Evolutionary conservation across 2,113 vertebrate genomes (phyloP).

Genomic region (Ceyx margarethae): DNA sequence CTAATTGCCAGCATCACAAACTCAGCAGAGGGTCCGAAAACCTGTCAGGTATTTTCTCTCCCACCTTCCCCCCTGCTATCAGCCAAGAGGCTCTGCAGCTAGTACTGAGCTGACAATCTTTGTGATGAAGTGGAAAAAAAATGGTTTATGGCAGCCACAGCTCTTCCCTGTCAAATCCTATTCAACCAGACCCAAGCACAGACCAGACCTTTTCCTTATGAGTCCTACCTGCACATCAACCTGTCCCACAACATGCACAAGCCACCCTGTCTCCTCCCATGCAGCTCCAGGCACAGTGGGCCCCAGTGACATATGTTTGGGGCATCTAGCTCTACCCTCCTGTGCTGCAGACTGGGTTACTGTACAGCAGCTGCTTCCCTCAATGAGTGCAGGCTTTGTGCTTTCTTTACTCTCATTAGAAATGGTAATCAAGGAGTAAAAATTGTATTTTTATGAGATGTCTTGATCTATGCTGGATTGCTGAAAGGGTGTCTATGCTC

Average conservation of each 20-base stretch:
- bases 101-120: background rate
- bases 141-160: rapidly evolving
- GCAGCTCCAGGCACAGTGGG: background rate
- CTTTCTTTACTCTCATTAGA: background rate
- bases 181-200: background rate
- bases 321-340: background rate
- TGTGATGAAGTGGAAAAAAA: background rate
- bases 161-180: background rate
- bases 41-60: background rate
- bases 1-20: background rate
- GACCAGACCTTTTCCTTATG: background rate
- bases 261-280: rapidly evolving
- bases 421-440: background rate
- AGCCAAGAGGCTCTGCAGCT: background rate
- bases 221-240: background rate
- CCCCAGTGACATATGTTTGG: background rate
- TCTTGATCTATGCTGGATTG: background rate
- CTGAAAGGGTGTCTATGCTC: background rate
- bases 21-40: background rate
- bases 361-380: background rate
- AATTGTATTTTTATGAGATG: background rate
- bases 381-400: background rate
- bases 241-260: background rate
- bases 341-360: background rate
- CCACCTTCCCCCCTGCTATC: background rate